phyloP scores from a whole-genome alignment of 2,888 invertebrate species.

The Drosophila mayaguana region DNA sequence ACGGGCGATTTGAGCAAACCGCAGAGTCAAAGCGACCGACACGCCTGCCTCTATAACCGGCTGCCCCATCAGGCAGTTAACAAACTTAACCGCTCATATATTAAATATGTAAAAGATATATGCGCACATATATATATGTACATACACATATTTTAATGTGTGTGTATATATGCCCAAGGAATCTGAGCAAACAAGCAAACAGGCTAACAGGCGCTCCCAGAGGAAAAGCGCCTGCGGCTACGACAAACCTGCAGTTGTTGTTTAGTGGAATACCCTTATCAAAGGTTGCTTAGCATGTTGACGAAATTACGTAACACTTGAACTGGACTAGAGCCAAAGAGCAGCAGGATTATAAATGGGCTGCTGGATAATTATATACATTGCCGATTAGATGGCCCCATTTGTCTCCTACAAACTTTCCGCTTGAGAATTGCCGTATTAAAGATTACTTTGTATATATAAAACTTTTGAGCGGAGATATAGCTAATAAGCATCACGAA shows the following conservation, averaged over 20 bases:
- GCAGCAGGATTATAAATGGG: neutral
- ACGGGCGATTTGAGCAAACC: conserved; percentile 50
- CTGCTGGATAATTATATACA: neutral
- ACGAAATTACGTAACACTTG: neutral
- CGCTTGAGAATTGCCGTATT: too few species aligned
- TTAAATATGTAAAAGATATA: conserved; percentile 38
- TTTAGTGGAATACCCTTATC: neutral
- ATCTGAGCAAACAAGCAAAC: conserved; percentile 20
- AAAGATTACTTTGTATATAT: too few species aligned
- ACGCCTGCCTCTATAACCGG: conserved; percentile 60
- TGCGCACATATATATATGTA: neutral
- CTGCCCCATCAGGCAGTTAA: conserved; percentile 54
- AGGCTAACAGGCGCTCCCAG: conserved; percentile 18
- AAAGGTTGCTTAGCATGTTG: neutral
- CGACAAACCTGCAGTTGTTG: conserved; percentile 30
- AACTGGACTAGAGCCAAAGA: neutral
- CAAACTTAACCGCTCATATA: conserved; percentile 31
- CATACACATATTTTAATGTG: neutral
- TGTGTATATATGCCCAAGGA: conserved; percentile 17
- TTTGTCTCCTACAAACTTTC: too few species aligned
- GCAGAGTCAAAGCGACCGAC: conserved; percentile 56
- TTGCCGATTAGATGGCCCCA: too few species aligned
- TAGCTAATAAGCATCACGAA: too few species aligned
- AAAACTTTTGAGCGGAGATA: too few species aligned
- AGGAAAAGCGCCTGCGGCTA: conserved; percentile 16